phyloP scores from a whole-genome alignment of 2,797 vertebrate genomes.

The Sebastes nivosus region DNA sequence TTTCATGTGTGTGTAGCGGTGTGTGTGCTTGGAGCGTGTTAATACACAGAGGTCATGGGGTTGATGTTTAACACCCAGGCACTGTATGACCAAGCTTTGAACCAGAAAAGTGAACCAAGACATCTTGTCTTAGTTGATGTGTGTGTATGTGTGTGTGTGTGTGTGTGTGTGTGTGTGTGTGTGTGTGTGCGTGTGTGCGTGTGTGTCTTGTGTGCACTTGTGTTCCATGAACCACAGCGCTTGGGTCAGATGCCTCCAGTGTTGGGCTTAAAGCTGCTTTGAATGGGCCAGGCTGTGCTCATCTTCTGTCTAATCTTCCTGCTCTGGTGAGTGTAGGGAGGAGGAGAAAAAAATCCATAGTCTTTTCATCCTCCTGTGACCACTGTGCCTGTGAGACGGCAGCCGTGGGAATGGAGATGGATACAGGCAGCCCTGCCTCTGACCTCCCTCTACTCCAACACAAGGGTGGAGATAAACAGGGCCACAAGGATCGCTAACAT shows the following conservation, averaged over 20 bases:
- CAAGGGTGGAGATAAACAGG: conserved; percentile 79
- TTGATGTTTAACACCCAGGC: conserved; percentile 56
- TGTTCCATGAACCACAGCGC: conserved; percentile 63
- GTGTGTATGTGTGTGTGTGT: not conserved
- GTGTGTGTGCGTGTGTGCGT: not conserved
- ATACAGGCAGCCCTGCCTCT: conserved; percentile 74
- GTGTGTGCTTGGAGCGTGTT: conserved; percentile 5
- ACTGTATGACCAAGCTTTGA: conserved; percentile 53
- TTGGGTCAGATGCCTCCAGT: conserved; percentile 66
- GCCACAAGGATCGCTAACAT: conserved; percentile 77
- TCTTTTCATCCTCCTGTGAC: conserved; percentile 82
- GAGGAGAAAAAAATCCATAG: conserved; percentile 73
- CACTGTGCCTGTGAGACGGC: conserved; percentile 78
- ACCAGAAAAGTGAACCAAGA: conserved; percentile 52
- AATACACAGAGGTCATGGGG: conserved; percentile 43
- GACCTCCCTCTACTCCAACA: conserved; percentile 78
- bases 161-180: too few relatives aligned
- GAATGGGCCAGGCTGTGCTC: conserved; percentile 72
- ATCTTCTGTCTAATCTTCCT: conserved; percentile 77
- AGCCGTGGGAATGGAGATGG: conserved; percentile 81
- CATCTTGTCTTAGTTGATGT: conserved; percentile 15
- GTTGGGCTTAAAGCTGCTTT: conserved; percentile 69
- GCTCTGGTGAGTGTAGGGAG: conserved; percentile 61
- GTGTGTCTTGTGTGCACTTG: conserved; percentile 10
- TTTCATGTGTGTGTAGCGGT: conserved; percentile 2